These are phyloP conservation scores for Taenaris catops DNA, from an alignment of 2,888 invertebrate species.

Conservation along the genomic window DNA sequence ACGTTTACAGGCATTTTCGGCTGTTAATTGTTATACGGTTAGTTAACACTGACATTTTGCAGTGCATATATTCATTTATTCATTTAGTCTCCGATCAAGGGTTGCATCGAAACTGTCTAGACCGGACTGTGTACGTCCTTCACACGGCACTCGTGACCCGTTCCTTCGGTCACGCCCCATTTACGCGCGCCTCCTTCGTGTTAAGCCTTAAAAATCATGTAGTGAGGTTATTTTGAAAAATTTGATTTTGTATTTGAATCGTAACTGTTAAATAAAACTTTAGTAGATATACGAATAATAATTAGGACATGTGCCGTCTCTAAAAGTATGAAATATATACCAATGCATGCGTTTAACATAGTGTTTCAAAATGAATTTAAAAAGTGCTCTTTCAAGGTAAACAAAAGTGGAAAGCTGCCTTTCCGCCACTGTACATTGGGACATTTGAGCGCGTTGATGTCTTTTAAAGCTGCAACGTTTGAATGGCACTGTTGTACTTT, in stretches of 20 bases:
- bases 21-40: neutral
- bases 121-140: conserved; percentile 26
- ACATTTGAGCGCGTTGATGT: conserved; percentile 34
- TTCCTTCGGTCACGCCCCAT: conserved; percentile 62
- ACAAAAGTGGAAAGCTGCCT: too few species aligned
- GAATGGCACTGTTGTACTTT: neutral
- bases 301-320: too few species aligned
- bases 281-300: too few species aligned
- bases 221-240: neutral
- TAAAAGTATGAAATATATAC: too few species aligned
- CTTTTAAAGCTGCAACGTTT: conserved; percentile 28
- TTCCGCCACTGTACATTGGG: too few species aligned
- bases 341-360: too few species aligned
- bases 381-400: too few species aligned
- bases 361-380: too few species aligned
- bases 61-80: neutral
- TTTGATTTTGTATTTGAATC: too few species aligned
- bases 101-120: conserved; percentile 21
- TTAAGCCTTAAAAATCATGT: conserved; percentile 18
- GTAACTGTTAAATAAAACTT: too few species aligned
- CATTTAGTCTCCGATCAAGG: conserved; percentile 10
- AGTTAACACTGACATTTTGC: conserved; percentile 5
- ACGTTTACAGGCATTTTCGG: neutral
- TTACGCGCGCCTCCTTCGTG: conserved; percentile 33
- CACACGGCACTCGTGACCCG: conserved; percentile 50